Conservation (phyloP, 2,797 vertebrate species). For the Spinibarbus caldwelli region DNA sequence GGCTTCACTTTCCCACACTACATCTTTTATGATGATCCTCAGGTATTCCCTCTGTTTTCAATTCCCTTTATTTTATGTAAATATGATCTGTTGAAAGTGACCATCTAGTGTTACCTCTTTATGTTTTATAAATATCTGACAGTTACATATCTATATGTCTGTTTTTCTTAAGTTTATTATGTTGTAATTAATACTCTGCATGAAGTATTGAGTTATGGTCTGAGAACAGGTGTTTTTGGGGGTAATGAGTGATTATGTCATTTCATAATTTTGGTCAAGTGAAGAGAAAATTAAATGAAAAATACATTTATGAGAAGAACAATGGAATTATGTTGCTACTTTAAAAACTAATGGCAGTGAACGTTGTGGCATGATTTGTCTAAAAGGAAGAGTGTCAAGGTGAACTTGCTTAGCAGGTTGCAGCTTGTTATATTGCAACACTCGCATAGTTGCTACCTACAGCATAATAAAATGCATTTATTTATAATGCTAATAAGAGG, state of each 20-base stretch:
- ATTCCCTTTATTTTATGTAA: background rate
- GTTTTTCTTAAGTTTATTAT: background rate
- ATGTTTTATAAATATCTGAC: background rate
- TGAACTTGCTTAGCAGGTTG: slow-evolving; percentile 19
- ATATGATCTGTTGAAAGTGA: background rate
- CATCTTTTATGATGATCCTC: slow-evolving; percentile 91
- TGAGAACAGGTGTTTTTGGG: background rate
- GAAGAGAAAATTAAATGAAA: background rate
- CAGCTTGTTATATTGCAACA: background rate
- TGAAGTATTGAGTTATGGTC: background rate
- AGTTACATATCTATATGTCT: background rate
- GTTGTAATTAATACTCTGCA: background rate
- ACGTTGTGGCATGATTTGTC: background rate
- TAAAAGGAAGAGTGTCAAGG: background rate
- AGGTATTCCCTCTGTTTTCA: slow-evolving; percentile 74
- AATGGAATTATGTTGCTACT: background rate
- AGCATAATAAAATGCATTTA: background rate
- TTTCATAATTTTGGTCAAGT: background rate
- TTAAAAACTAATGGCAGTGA: background rate
- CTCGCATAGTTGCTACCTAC: background rate
- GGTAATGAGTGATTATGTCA: background rate
- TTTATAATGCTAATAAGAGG: background rate
- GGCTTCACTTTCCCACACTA: slow-evolving; percentile 84
- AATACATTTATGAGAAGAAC: background rate
- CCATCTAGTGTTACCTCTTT: background rate